These are phyloP conservation scores for Tarsius wallacei DNA, from an alignment of 2,797 vertebrate genomes.

Conservation along the genomic window DNA sequence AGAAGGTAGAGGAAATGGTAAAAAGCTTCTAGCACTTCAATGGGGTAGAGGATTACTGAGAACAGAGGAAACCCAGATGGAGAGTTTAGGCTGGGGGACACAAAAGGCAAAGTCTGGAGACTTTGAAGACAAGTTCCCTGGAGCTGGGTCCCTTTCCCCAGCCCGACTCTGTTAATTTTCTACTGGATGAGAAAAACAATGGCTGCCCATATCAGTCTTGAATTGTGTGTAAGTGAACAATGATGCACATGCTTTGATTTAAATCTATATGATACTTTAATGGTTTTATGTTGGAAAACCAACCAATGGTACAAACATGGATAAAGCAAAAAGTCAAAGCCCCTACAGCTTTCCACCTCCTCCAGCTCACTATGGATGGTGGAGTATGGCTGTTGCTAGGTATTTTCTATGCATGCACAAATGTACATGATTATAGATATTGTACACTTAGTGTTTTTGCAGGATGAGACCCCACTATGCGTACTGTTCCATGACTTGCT, in stretches of 20 bases:
- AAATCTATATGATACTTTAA: background rate
- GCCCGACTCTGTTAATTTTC: too few species aligned
- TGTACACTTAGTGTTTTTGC: background rate
- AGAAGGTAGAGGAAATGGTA: background rate
- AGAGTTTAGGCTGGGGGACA: background rate
- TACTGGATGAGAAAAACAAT: background rate
- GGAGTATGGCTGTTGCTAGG: background rate
- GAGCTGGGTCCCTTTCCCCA: accelerated
- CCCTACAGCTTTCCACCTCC: background rate
- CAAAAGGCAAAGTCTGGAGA: background rate
- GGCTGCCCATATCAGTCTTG: too few species aligned
- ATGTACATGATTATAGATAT: background rate
- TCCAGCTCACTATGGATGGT: background rate
- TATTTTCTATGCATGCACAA: background rate
- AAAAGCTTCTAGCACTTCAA: background rate
- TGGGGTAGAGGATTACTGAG: background rate
- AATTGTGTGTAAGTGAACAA: accelerated
- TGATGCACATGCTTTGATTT: background rate
- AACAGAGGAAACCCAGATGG: accelerated
- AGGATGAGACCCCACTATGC: background rate
- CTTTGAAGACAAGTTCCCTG: background rate
- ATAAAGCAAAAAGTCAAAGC: background rate
- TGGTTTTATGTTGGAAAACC: conserved; percentile 7
- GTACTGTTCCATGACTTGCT: background rate
- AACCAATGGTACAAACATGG: background rate